Evolutionary conservation across 2,888 invertebrate species (phyloP), one percentile per base, ranked within the genome.

Genomic region (Drosophila silvestris): DNA sequence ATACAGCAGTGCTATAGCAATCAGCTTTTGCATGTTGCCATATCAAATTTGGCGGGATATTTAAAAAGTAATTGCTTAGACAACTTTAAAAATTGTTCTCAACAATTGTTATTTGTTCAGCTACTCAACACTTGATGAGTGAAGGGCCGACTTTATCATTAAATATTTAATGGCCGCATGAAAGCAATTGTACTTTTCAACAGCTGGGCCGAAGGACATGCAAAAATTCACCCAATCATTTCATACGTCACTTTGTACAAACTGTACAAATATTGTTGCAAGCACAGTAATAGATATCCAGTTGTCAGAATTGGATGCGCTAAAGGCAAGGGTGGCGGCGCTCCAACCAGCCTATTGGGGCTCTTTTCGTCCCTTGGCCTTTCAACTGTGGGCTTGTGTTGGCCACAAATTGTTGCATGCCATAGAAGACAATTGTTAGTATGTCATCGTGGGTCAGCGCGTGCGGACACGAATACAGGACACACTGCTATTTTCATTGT

Each of bases 381-480:
- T 71, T 77, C 26, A 32, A 35, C 33, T 12, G 39, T 16, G 22
- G 39, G 32, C 6, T 57, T n/a, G 28, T 28, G 14, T 33, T 19
- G 28, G 60, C 50, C 60, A 61, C 74, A 81, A 90, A 76, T 86
- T 90, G 89, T 90, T 85, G 90, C 90, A 85, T 83, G 68, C 70
- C 32, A 61, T 56, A 5, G 10, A 22, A 44, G 22, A 19, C 16
- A 65, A 33, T 33, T 62, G 87, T 89, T 70, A 87, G 90, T 87
- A 54, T 70, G 61, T 61, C 68, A 65, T 64, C 50, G 61, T 47
- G 44, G 71, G 66, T 74, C 89, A 82, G 64, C 66, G 79, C 58
- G 85, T 71, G 30, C 64, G 83, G 89, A 77, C 90, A 76, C 12
- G 52, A 51, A 59, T 30, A 28, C 52, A 71, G 71, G 35, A 80